These are phyloP conservation scores for Hippocampus guttulatus DNA, from an alignment of 2,113 vertebrate genomes.

Conservation along the genomic window DNA sequence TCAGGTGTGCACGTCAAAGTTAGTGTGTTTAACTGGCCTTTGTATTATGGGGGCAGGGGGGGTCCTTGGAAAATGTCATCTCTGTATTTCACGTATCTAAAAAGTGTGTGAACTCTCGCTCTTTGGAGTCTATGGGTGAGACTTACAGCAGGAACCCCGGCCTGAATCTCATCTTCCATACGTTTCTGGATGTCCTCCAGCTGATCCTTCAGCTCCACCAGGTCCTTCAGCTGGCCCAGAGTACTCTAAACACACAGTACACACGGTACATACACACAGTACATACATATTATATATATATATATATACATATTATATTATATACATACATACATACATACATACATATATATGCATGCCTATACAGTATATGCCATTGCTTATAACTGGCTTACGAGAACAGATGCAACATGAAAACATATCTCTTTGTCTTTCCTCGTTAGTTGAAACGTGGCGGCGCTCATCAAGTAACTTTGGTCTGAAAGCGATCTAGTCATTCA, in stretches of 20 bases:
- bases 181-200: constrained; percentile 82
- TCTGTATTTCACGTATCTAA: neutral
- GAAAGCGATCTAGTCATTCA: neutral
- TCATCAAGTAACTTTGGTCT: neutral
- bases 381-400: neutral
- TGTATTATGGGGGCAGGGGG: neutral
- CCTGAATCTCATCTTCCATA: constrained; percentile 85
- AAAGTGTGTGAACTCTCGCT: neutral
- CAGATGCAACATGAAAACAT: neutral
- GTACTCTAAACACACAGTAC: constrained; percentile 70
- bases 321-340: no score
- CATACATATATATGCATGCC: no score
- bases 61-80: neutral
- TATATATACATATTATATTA: no score
- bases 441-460: neutral
- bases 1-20: neutral
- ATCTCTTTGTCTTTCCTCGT: neutral
- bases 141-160: constrained; percentile 75
- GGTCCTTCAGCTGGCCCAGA: constrained; percentile 81
- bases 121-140: constrained; percentile 48
- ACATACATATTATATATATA: no score
- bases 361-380: no score
- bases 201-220: constrained; percentile 86
- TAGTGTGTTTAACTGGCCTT: neutral
- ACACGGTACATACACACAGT: neutral